Evolutionary conservation across 1,140 invertebrate genomes (phyloP).

Genomic region (Drosophila pseudoananassae): DNA sequence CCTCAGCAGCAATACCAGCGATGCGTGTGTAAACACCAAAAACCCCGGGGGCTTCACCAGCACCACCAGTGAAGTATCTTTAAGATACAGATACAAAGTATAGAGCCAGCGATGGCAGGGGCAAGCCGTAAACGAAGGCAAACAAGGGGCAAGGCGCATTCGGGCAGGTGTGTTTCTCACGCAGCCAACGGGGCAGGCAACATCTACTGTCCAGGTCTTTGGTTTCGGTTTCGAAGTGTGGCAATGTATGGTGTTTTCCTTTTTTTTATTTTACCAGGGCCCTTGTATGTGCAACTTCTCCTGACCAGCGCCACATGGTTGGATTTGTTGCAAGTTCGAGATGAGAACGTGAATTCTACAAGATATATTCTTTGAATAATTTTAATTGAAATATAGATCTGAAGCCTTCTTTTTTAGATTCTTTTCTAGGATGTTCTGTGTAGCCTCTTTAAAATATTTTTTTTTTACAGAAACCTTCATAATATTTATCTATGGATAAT

Average conservation of each 20-base stretch:
- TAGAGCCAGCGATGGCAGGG: constrained; percentile 5
- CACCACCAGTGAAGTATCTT: constrained; percentile 51
- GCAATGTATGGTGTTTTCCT: constrained; percentile 60
- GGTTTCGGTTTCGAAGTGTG: constrained; percentile 71
- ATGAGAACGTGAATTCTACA: constrained; percentile 19
- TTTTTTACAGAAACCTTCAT: too few relatives aligned
- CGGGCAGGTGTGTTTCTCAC: constrained; percentile 82
- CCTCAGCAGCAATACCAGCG: constrained; percentile 43
- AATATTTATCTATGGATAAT: too few relatives aligned
- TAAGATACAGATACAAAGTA: constrained; percentile 61
- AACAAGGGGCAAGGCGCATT: constrained; percentile 1
- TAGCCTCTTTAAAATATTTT: too few relatives aligned
- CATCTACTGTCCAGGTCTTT: constrained; percentile 32
- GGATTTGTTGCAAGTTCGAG: constrained; percentile 32
- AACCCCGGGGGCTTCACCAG: constrained; percentile 27
- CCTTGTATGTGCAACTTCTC: background rate
- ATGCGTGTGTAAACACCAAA: constrained; percentile 66
- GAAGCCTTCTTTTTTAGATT: too few relatives aligned
- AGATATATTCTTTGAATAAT: background rate
- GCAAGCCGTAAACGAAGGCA: background rate
- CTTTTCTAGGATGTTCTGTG: too few relatives aligned
- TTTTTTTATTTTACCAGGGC: constrained; percentile 16
- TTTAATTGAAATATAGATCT: background rate
- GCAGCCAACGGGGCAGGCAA: constrained; percentile 55
- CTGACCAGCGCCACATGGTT: constrained; percentile 66